phyloP scores from a whole-genome alignment of 2,888 invertebrate species.

The Brachycybe producta region DNA sequence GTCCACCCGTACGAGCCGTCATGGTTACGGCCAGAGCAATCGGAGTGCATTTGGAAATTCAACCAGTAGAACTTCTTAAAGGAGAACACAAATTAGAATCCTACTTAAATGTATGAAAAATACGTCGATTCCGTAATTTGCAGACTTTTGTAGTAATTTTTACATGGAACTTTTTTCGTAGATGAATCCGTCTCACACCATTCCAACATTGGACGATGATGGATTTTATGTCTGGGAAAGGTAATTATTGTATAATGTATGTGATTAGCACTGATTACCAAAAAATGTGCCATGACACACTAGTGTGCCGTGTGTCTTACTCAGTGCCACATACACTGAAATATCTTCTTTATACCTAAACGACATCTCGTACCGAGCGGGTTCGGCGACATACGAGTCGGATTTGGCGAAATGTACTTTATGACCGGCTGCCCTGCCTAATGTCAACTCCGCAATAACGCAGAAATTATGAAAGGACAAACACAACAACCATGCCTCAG shows the following conservation, averaged over 20 bases:
- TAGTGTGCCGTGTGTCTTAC: too few relatives aligned
- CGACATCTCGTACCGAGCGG: too few relatives aligned
- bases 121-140: not conserved
- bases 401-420: too few relatives aligned
- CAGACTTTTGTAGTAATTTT: too few relatives aligned
- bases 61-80: not conserved
- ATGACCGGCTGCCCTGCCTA: too few relatives aligned
- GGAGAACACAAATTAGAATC: not conserved
- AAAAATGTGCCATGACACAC: constrained; percentile 7
- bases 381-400: too few relatives aligned
- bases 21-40: constrained; percentile 2
- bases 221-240: constrained; percentile 7
- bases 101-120: constrained; percentile 2
- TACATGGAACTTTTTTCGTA: not conserved
- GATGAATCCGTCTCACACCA: constrained; percentile 12
- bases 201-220: constrained; percentile 10
- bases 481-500: too few relatives aligned
- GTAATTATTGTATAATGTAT: not conserved
- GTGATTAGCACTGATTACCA: too few relatives aligned
- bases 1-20: constrained; percentile 2
- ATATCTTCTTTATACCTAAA: not conserved
- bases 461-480: too few relatives aligned
- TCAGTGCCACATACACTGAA: constrained; percentile 3
- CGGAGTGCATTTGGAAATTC: not conserved
- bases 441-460: too few relatives aligned